Evolutionary conservation across 2,797 vertebrate genomes (phyloP).

Genomic region (Kryptolebias ocellatus): DNA sequence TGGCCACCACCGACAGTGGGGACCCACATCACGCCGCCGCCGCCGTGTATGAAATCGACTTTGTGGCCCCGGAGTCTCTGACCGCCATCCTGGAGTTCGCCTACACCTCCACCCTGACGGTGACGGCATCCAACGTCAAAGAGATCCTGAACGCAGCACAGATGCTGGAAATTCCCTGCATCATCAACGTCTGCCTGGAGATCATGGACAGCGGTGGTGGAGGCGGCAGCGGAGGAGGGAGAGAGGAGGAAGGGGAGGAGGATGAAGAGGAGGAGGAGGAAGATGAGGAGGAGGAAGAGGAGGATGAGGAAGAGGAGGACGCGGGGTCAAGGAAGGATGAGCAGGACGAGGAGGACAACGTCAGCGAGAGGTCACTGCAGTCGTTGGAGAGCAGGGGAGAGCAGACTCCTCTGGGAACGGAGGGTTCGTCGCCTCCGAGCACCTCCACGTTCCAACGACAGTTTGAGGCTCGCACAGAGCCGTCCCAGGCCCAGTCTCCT

Average conservation of each 20-base stretch:
- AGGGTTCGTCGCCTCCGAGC: constrained; percentile 83
- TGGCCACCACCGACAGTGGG: constrained; percentile 83
- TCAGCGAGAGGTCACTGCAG: constrained; percentile 84
- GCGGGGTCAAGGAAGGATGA: constrained; percentile 84
- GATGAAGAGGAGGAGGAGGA: constrained; percentile 86
- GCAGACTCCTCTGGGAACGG: constrained; percentile 65
- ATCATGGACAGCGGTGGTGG: constrained; percentile 90
- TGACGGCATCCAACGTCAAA: constrained; percentile 93
- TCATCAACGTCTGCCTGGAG: constrained; percentile 95
- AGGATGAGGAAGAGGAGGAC: constrained; percentile 85
- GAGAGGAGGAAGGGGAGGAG: constrained; percentile 85
- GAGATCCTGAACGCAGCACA: constrained; percentile 94
- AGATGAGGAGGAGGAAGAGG: constrained; percentile 86
- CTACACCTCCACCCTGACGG: constrained; percentile 97
- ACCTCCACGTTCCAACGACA: constrained; percentile 80
- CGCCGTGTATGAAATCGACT: constrained; percentile 95
- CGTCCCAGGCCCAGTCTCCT: constrained; percentile 76
- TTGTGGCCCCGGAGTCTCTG: constrained; percentile 94
- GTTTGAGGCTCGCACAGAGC: constrained; percentile 64
- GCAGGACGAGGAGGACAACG: constrained; percentile 86
- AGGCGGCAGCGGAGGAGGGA: constrained; percentile 76
- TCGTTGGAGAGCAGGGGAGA: constrained; percentile 82
- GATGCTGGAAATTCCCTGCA: constrained; percentile 96
- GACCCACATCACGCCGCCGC: constrained; percentile 70
- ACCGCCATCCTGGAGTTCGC: constrained; percentile 98